Conservation (phyloP, 2,113 vertebrate genomes). For the Chunga burmeisteri region DNA sequence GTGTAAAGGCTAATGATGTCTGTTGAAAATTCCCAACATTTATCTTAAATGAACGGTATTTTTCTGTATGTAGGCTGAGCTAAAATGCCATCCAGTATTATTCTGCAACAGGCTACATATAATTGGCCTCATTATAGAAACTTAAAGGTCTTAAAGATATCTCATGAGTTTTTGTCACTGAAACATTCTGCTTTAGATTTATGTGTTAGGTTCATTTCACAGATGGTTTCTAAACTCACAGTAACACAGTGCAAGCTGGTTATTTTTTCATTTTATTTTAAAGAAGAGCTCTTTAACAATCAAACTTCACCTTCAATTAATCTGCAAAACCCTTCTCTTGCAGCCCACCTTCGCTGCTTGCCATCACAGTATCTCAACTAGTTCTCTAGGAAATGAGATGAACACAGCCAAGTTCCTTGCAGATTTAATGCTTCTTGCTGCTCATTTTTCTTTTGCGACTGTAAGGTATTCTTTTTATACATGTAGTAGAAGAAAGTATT, state of each 20-base stretch:
- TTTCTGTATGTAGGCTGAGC: conserved; percentile 7
- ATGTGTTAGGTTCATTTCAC: not conserved
- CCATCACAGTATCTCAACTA: not conserved
- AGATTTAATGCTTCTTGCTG: not conserved
- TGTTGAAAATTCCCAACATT: not conserved
- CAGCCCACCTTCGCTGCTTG: not conserved
- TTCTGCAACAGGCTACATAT: not conserved
- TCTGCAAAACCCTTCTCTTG: not conserved
- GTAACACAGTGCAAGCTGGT: not conserved
- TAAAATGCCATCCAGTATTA: conserved; percentile 38
- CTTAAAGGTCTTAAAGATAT: conserved; percentile 14
- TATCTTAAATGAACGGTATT: not conserved
- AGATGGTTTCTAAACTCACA: not conserved
- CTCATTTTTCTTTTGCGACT: not conserved
- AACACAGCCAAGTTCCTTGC: not conserved
- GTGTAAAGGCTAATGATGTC: not conserved
- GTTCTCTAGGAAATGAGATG: not conserved
- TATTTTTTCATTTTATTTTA: not conserved
- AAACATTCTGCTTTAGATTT: not conserved
- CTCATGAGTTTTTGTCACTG: not conserved
- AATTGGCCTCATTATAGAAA: conserved; percentile 19
- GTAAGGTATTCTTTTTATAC: not conserved
- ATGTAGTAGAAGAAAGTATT: not conserved
- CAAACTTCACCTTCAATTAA: not conserved
- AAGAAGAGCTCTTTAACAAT: not conserved